A percentile compares a stretch with the other conserved stretches of the same genome.
phyloP scores from a whole-genome alignment of 2,113 vertebrate genomes.

The Gadus chalcogrammus region DNA sequence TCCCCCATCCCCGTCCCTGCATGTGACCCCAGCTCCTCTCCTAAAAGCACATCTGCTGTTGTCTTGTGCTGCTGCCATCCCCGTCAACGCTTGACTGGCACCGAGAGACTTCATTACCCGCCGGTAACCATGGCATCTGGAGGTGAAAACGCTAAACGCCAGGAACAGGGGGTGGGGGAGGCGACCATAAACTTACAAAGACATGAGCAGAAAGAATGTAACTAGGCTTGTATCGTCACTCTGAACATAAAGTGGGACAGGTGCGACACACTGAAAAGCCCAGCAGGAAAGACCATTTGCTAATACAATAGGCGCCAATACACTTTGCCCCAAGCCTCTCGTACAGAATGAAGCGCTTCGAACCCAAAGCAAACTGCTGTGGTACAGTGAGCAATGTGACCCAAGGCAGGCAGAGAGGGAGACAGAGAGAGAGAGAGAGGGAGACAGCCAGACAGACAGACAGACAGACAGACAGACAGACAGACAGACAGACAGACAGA shows the following conservation, averaged over 20 bases:
- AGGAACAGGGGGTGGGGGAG: conserved; percentile 19
- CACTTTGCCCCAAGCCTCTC: conserved; percentile 17
- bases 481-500: no score
- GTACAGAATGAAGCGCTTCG: conserved; percentile 15
- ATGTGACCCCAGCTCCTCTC: conserved; percentile 56
- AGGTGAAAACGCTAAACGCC: conserved; percentile 54
- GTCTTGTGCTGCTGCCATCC: conserved; percentile 42
- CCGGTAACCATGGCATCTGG: conserved; percentile 65
- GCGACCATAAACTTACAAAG: conserved; percentile 58
- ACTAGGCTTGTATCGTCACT: conserved; percentile 34
- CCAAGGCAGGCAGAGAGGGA: no score
- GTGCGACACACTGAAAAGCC: conserved; percentile 44
- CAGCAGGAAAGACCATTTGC: conserved; percentile 38
- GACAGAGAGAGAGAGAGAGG: no score
- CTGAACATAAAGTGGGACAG: conserved; percentile 36
- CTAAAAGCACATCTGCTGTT: conserved; percentile 65
- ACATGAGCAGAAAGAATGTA: conserved; percentile 55
- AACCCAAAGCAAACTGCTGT: no score
- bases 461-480: no score
- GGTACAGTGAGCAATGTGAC: no score
- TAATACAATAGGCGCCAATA: conserved; percentile 32
- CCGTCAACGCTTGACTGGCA: conserved; percentile 53
- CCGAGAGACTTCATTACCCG: conserved; percentile 51
- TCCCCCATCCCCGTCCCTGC: background rate
- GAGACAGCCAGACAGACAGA: no score